These are phyloP conservation scores for Chiloscyllium punctatum DNA, from an alignment of 2,797 vertebrate species.

Conservation along the genomic window DNA sequence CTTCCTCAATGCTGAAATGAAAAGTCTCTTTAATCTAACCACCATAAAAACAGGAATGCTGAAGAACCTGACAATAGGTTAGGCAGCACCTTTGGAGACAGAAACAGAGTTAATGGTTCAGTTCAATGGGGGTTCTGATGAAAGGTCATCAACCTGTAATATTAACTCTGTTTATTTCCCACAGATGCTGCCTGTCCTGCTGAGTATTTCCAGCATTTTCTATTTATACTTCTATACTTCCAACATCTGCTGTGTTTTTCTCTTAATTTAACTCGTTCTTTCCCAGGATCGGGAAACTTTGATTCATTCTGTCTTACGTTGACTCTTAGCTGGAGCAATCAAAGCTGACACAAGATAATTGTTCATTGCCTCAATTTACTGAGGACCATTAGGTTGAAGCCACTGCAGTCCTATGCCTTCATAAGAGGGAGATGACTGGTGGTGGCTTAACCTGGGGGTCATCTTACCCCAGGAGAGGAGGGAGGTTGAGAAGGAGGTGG, in stretches of 20 bases:
- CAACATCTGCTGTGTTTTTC: background rate
- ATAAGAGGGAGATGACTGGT: too few species aligned
- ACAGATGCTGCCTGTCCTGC: too few species aligned
- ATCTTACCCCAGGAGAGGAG: too few species aligned
- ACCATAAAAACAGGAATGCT: background rate
- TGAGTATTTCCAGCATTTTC: background rate
- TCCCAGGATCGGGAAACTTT: background rate
- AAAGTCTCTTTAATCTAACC: background rate
- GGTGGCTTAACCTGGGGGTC: too few species aligned
- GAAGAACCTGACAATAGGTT: background rate
- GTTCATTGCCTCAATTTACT: background rate
- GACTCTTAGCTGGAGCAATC: background rate
- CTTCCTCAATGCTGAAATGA: background rate
- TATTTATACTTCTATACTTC: background rate
- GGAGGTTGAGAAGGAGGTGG: too few species aligned
- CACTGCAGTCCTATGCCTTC: too few species aligned
- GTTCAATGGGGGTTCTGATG: background rate
- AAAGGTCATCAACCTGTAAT: background rate
- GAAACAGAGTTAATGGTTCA: background rate
- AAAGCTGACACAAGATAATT: background rate
- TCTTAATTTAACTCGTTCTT: background rate
- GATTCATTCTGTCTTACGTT: background rate
- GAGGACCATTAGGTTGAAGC: too few species aligned
- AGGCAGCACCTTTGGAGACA: background rate
- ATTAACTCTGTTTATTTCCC: too few species aligned